A percentile compares a stretch with the other conserved stretches of the same genome.
Conservation (phyloP, 2,888 invertebrate genomes). For the Julus scanicus region DNA sequence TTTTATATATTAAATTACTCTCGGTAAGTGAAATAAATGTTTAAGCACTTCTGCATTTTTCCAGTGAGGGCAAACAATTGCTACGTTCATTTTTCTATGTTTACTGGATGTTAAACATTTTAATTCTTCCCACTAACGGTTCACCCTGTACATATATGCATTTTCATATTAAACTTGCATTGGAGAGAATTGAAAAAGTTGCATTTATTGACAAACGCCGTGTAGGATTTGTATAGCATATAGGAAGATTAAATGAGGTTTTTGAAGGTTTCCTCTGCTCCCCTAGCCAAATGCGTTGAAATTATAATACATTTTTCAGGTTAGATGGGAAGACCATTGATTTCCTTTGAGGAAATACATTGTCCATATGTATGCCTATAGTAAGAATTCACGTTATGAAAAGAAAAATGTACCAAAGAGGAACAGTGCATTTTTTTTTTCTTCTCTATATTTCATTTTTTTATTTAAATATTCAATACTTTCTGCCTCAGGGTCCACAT, state of each 20-base stretch:
- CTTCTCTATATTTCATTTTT: neutral
- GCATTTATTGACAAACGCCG: neutral
- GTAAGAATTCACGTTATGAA: neutral
- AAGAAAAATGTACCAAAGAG: neutral
- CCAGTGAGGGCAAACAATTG: too few species aligned
- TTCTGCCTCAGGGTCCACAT: neutral
- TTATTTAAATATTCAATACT: neutral
- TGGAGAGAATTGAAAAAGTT: conserved; percentile 15
- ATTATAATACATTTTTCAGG: conserved; percentile 43
- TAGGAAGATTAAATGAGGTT: conserved; percentile 37
- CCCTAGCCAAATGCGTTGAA: neutral
- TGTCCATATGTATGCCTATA: neutral
- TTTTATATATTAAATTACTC: too few species aligned
- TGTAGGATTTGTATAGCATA: neutral
- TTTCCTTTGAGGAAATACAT: conserved; percentile 37
- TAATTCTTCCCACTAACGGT: neutral
- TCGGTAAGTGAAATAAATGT: too few species aligned
- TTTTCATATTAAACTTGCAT: conserved; percentile 23
- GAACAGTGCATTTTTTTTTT: neutral
- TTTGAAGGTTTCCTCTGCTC: neutral
- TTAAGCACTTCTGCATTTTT: too few species aligned
- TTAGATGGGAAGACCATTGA: conserved; percentile 31
- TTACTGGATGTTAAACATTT: too few species aligned
- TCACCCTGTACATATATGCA: conserved; percentile 13
- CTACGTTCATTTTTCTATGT: too few species aligned